phyloP scores from a whole-genome alignment of 2,888 invertebrate species.

The Nomada lathburiana region DNA sequence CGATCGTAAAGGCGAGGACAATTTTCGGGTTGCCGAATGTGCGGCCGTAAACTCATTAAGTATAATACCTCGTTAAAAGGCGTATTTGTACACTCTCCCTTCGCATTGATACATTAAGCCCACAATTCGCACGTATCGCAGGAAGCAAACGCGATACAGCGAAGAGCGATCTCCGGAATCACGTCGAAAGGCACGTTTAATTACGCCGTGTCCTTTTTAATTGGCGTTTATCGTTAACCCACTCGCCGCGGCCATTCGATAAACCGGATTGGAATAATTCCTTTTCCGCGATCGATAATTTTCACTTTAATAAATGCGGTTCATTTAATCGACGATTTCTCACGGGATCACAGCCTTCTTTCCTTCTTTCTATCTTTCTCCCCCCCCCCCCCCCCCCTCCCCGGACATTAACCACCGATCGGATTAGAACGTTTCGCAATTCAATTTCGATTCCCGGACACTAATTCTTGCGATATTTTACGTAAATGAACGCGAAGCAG shows the following conservation, averaged over 20 bases:
- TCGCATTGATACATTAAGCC: conserved; percentile 30
- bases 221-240: conserved; percentile 39
- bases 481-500: neutral
- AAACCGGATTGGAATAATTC: conserved; percentile 7
- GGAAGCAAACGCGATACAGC: conserved; percentile 10
- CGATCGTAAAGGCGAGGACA: conserved; percentile 51
- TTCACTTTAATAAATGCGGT: conserved; percentile 1
- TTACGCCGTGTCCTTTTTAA: conserved; percentile 34
- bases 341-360: conserved; percentile 11
- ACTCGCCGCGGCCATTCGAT: conserved; percentile 4
- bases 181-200: conserved; percentile 21
- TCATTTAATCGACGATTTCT: conserved; percentile 31
- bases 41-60: conserved; percentile 34
- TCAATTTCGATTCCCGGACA: conserved; percentile 10
- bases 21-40: conserved; percentile 20
- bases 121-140: neutral
- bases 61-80: conserved; percentile 37
- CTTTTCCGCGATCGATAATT: conserved; percentile 15
- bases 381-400: neutral
- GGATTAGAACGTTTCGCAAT: conserved; percentile 21
- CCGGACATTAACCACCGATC: neutral
- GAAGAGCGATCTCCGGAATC: conserved; percentile 19
- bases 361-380: neutral
- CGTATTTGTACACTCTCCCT: conserved; percentile 2
- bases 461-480: conserved; percentile 18